phyloP scores from a whole-genome alignment of 92 coral and sea anemone genomes.

The Bergia sp. region DNA sequence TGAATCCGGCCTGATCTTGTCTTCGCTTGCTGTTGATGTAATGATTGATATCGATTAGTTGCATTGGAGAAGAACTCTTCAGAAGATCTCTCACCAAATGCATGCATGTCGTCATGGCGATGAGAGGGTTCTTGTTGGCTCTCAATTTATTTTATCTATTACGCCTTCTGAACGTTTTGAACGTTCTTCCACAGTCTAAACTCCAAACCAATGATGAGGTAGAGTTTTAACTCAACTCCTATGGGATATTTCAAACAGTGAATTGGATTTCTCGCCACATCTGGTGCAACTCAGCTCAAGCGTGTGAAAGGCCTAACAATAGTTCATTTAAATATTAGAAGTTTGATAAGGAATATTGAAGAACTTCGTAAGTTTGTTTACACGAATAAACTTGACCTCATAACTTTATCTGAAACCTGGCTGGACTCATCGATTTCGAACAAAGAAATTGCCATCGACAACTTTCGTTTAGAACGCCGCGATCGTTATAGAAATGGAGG shows the following conservation, averaged over 20 bases:
- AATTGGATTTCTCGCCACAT: neutral
- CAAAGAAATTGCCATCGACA: neutral
- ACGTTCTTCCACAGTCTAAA: conserved; percentile 6
- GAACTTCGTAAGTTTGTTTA: conserved; percentile 48
- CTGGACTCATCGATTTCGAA: conserved; percentile 10
- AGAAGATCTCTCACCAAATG: too few relatives aligned
- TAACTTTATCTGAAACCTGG: conserved; percentile 25
- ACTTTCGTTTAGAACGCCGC: conserved; percentile 41
- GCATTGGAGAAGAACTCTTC: too few relatives aligned
- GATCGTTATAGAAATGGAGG: conserved; percentile 44
- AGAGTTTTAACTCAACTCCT: conserved; percentile 8
- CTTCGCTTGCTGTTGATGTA: too few relatives aligned
- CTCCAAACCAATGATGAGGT: conserved; percentile 22
- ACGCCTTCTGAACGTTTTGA: neutral
- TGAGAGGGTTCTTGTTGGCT: neutral
- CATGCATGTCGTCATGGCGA: neutral
- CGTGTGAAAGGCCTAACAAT: conserved; percentile 52
- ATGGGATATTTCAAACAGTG: neutral
- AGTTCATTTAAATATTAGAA: conserved; percentile 57
- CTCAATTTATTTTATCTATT: neutral
- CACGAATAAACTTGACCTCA: conserved; percentile 46
- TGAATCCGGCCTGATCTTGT: too few relatives aligned
- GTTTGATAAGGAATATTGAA: conserved; percentile 47
- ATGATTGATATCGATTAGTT: too few relatives aligned
- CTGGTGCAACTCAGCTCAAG: conserved; percentile 35